These are phyloP conservation scores for Xestia sexstrigata DNA, from an alignment of 2,888 invertebrate genomes.

Conservation along the genomic window DNA sequence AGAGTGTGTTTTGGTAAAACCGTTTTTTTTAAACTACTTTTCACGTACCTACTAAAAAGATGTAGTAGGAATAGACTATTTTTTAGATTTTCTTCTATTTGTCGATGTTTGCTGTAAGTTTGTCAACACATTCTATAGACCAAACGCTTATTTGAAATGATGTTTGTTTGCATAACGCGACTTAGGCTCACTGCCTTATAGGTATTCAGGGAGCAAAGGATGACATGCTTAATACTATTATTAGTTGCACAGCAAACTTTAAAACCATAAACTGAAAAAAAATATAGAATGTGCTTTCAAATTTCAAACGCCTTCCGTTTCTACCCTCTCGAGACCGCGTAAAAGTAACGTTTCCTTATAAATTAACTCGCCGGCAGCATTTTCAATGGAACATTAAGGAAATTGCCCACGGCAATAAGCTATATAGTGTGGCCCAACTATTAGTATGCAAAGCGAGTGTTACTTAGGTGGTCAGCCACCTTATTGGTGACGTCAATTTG, in stretches of 20 bases:
- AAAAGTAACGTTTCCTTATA: slow-evolving; percentile 33
- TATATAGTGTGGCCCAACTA: slow-evolving; percentile 45
- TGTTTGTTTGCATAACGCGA: no score
- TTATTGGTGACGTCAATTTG: slow-evolving; percentile 54
- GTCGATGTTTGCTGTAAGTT: neutral
- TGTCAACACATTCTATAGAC: no score
- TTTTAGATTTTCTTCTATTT: neutral
- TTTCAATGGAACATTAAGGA: slow-evolving; percentile 66
- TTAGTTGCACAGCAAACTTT: no score
- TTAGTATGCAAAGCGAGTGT: slow-evolving; percentile 58
- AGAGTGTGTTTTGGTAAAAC: neutral
- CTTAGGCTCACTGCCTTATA: no score
- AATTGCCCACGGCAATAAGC: slow-evolving; percentile 57
- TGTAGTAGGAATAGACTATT: neutral
- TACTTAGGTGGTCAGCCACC: slow-evolving; percentile 29
- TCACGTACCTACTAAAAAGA: no score
- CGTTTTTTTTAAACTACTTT: no score
- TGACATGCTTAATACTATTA: no score
- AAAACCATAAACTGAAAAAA: neutral
- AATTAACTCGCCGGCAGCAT: slow-evolving; percentile 39
- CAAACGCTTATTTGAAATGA: no score
- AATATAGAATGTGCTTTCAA: neutral
- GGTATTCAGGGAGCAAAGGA: no score
- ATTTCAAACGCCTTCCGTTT: neutral
- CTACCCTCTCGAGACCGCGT: slow-evolving; percentile 6